Evolutionary conservation across 2,888 invertebrate species (phyloP).

Genomic region (Lissocephala sabroskyi): DNA sequence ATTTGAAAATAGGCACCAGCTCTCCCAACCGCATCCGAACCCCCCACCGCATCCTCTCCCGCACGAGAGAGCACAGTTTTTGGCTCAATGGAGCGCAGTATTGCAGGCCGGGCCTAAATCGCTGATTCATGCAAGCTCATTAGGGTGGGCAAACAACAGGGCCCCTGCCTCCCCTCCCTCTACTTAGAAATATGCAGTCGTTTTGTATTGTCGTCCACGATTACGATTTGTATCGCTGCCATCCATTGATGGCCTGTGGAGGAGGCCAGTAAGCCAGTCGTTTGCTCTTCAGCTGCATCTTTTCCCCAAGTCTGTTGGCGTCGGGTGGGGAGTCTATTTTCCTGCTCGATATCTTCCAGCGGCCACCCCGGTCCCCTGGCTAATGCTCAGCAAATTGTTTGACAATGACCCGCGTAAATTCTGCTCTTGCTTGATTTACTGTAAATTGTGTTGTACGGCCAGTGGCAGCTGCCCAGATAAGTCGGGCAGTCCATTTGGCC

Average conservation of each 20-base stretch:
- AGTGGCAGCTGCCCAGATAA: no score
- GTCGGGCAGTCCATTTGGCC: not conserved
- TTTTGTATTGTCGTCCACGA: not conserved
- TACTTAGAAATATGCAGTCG: constrained; percentile 1
- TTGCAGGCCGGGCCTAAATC: constrained; percentile 18
- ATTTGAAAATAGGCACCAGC: constrained; percentile 34
- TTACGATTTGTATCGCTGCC: not conserved
- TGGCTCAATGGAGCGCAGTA: constrained; percentile 18
- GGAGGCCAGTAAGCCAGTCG: constrained; percentile 7
- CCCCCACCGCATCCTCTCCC: not conserved
- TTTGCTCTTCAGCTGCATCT: constrained; percentile 8
- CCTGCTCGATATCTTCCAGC: constrained; percentile 45
- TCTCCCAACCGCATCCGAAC: no score
- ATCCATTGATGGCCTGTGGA: not conserved
- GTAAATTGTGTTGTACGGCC: constrained; percentile 55
- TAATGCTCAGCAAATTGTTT: constrained; percentile 55
- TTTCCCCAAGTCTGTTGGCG: not conserved
- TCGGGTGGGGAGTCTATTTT: constrained; percentile 20
- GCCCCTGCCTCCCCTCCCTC: not conserved
- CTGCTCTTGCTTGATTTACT: constrained; percentile 54
- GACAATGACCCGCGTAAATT: constrained; percentile 62
- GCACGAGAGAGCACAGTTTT: not conserved
- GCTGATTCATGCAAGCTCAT: constrained; percentile 59
- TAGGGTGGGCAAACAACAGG: constrained; percentile 36
- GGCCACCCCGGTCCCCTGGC: constrained; percentile 4